Evolutionary conservation across 2,113 vertebrate genomes (phyloP).

Genomic region (Mesoclemmys tuberculata): DNA sequence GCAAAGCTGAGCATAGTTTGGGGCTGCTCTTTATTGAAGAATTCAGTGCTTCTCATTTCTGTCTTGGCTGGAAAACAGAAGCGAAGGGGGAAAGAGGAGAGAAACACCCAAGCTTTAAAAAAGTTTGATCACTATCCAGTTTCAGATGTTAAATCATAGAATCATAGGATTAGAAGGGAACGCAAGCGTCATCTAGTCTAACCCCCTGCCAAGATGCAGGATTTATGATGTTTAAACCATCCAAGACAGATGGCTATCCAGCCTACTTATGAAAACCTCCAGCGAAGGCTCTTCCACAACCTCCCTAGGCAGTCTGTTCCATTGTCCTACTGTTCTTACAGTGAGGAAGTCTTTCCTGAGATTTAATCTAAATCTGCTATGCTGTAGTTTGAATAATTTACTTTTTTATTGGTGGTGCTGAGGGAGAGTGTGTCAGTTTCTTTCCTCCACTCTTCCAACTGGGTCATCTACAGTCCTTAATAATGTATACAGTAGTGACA

Average conservation of each 20-base stretch:
- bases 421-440: background rate
- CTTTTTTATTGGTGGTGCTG: background rate
- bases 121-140: background rate
- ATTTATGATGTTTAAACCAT: background rate
- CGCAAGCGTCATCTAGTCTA: background rate
- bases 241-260: background rate
- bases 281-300: background rate
- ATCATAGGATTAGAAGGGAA: background rate
- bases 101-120: background rate
- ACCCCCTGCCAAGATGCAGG: background rate
- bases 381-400: background rate
- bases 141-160: background rate
- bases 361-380: background rate
- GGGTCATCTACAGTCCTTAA: background rate
- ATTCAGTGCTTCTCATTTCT: background rate
- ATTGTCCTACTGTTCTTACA: background rate
- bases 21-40: background rate
- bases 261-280: background rate
- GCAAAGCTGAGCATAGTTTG: background rate
- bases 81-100: background rate
- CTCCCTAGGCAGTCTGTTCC: background rate
- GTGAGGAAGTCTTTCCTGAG: background rate
- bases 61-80: background rate
- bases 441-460: background rate
- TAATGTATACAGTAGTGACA: background rate